Conservation (phyloP, 2,888 invertebrate genomes). For the Glaucopsyche alexis region DNA sequence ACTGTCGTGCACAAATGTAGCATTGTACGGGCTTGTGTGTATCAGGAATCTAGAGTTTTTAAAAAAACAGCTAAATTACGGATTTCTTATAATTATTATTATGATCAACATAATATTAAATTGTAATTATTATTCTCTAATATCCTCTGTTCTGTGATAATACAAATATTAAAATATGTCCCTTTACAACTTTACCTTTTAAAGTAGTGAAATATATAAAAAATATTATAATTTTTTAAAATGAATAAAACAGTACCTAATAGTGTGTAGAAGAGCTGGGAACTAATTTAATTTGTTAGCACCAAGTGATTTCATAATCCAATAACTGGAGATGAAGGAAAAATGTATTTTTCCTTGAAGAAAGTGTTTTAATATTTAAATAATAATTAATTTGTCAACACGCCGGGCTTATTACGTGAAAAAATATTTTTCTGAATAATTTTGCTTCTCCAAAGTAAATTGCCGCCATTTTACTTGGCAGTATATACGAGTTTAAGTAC, state of each 20-base stretch:
- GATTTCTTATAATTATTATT: too few species aligned
- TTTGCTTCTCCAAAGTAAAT: neutral
- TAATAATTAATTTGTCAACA: constrained; percentile 20
- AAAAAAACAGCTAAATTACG: too few species aligned
- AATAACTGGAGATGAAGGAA: constrained; percentile 14
- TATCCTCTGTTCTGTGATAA: too few species aligned
- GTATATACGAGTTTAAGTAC: neutral
- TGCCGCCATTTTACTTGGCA: neutral
- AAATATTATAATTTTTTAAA: neutral
- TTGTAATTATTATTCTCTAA: too few species aligned
- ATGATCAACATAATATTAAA: too few species aligned
- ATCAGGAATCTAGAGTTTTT: too few species aligned
- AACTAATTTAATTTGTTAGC: constrained; percentile 7
- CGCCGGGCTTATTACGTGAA: neutral
- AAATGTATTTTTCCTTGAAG: neutral
- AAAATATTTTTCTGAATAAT: neutral
- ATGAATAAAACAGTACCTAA: neutral
- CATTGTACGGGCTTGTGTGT: too few species aligned
- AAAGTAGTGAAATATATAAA: neutral
- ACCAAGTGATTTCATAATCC: constrained; percentile 20
- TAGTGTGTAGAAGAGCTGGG: constrained; percentile 5
- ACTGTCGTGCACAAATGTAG: neutral
- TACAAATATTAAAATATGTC: too few species aligned
- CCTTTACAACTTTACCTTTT: too few species aligned
- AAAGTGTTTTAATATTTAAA: constrained; percentile 18